Evolutionary conservation across 1,140 invertebrate genomes (phyloP), one percentile per base, ranked within the genome.

Genomic region (Panagrolaimus sp.): DNA sequence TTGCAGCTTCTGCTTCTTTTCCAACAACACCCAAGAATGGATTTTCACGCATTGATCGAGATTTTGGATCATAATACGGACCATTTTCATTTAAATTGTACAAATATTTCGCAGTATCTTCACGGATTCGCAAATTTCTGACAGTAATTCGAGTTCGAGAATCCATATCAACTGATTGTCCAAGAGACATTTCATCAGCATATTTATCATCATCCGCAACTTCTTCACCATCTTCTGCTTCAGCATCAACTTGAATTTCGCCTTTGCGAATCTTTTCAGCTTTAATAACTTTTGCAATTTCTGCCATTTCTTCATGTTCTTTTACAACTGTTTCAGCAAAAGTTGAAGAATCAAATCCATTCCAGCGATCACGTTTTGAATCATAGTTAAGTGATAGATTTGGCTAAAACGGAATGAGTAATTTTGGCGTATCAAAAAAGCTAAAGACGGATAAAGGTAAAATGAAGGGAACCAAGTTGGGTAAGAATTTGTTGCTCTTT

Each of bases 51-150:
- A 99, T 99, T 0, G 95, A 93, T 69, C 96, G 87, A 0, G 94
- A 96, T 86, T 99, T 83, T 8, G 81, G 81, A 86, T 99, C 96
- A 85, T 99, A 99, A 84, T 96, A 97, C 0, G 96, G 94, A 0
- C 94, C 97, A 83, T 95, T 94, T 0, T 91, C 90, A 86, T 98
- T 94, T 71, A 99, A 87, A 85, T 98, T 98, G 55, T 94, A 87
- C 55, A 99, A 85, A 86, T 99, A 99, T 86, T 87, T 98, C 0
- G 96, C 96, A 0, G 94, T 98, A 84, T 99, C 96, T 86, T 99
- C 96, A 76, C 96, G 87, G 73, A 99, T 99, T 80, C 96, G 88
- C 70, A 99, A 86, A 88, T 99, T 99, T 81, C 96, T 86, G 0
- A 99, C 81, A 38, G 87, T 99, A 81, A 99, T 98, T 78, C 96